Evolutionary conservation across 2,113 vertebrate species (phyloP), one percentile per base, ranked within the genome.

Genomic region (Potamarius usumacintae): DNA sequence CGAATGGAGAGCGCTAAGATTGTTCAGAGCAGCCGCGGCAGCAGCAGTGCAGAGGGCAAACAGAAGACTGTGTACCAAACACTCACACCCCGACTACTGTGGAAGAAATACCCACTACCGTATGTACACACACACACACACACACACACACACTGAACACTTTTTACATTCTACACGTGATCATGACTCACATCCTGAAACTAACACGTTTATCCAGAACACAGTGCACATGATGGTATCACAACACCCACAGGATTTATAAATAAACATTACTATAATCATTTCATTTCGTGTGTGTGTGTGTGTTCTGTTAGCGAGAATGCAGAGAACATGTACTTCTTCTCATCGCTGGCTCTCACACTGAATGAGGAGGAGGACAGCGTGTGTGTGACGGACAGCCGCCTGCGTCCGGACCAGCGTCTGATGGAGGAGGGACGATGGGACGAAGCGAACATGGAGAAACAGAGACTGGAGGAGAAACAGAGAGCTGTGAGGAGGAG

Each of bases 41-140:
- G 95, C 91, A 95, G 94, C 78, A 94, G 95, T 91, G 93, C 90
- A 0, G 98, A 99, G 58, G 98, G 97, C 88, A 99, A 97, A 88
- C 98, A 98, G 91, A 99, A 98, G 93, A 99, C 96, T 0, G 97
- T 99, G 80, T 99, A 99, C 93, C 97, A 99, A 95, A 99, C 98
- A 0, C 93, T 99, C 89, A 92, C 97, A 0, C 96, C 97, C 89
- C 99, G 97, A 93, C 94, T 97, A 76, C 94, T 99, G 52, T 99
- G 98, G 98, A 98, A 96, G 94, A 99, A 99, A 89, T 99, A 99
- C 93, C 96, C 97, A 0, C 95, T 99, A 22, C 98, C 97, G 98
- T 99, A 96, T 96, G 98, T 92, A 5, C 78, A 62, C 4, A 8
- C 22, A 62, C 72, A 27, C 50, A 87, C 65, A 74, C 85, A 53